These are phyloP conservation scores for Ormyrus labotus DNA, from an alignment of 2,888 invertebrate species.

Conservation along the genomic window DNA sequence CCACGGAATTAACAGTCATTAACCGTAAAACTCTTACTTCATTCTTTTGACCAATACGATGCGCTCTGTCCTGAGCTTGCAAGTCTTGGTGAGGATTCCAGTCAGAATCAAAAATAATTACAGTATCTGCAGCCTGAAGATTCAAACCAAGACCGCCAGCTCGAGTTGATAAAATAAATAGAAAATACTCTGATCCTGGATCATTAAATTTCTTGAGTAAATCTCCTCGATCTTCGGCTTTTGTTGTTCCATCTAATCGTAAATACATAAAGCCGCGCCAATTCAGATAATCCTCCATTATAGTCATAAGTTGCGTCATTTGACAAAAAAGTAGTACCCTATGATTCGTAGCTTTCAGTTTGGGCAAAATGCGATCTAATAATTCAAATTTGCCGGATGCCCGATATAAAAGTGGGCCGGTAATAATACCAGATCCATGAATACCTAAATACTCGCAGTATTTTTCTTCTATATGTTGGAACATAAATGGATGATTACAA, in stretches of 20 bases:
- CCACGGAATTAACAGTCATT: constrained; percentile 99
- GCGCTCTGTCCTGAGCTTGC: constrained; percentile 99
- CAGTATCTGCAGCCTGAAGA: constrained; percentile 98
- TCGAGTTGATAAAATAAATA: constrained; percentile 96
- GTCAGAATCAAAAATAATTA: constrained; percentile 99
- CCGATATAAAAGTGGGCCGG: constrained; percentile 93
- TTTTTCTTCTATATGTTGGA: constrained; percentile 98
- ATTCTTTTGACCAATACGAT: constrained; percentile 99
- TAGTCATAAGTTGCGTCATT: constrained; percentile 99
- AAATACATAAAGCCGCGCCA: constrained; percentile 94
- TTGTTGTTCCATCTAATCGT: constrained; percentile 97
- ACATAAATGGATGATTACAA: constrained; percentile 99
- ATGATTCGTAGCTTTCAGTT: constrained; percentile 93
- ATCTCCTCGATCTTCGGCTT: constrained; percentile 98
- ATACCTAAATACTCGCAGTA: constrained; percentile 93
- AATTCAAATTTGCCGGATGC: constrained; percentile 98
- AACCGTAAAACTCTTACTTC: constrained; percentile 97
- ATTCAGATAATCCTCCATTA: constrained; percentile 97
- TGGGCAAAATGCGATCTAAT: constrained; percentile 97
- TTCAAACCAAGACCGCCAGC: constrained; percentile 99
- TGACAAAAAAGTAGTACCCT: constrained; percentile 98
- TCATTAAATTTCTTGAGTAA: constrained; percentile 94
- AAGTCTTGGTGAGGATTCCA: constrained; percentile 99
- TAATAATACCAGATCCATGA: constrained; percentile 84
- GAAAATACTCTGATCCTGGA: constrained; percentile 92